Percentiles rank a stretch among this genome's conserved stretches.
Evolutionary conservation across 2,113 vertebrate species (phyloP).

Genomic region (Paedocypris sp.): DNA sequence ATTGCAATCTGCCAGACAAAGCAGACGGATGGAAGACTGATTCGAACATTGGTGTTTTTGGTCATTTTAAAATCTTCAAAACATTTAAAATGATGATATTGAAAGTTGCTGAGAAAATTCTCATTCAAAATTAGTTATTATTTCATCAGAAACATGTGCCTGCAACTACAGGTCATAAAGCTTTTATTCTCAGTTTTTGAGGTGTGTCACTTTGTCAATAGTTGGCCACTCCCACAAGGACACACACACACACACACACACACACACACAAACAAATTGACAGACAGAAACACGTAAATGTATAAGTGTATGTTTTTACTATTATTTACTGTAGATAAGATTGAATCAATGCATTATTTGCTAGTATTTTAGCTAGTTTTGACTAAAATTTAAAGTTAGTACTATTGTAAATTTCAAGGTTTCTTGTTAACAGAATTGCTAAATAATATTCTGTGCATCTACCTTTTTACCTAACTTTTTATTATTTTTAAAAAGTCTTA

Average conservation of each 20-base stretch:
- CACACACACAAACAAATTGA: too few relatives aligned
- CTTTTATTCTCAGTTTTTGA: background rate
- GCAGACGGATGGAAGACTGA: slow-evolving; percentile 73
- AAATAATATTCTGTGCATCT: too few relatives aligned
- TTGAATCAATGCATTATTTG: too few relatives aligned
- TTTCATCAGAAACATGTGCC: background rate
- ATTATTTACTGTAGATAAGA: too few relatives aligned
- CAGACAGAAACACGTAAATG: background rate
- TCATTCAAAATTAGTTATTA: background rate
- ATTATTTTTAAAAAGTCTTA: too few relatives aligned
- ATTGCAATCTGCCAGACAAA: slow-evolving; percentile 75
- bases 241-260: background rate
- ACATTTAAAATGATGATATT: background rate
- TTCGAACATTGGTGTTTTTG: slow-evolving; percentile 71
- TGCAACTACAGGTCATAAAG: background rate
- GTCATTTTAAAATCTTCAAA: background rate
- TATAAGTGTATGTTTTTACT: background rate
- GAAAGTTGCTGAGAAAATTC: background rate
- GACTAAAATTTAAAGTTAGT: too few relatives aligned
- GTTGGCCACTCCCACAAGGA: background rate
- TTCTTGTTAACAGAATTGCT: too few relatives aligned
- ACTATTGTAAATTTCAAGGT: too few relatives aligned
- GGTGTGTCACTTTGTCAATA: slow-evolving; percentile 5
- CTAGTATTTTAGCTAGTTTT: too few relatives aligned
- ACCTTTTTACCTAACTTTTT: too few relatives aligned